Evolutionary conservation across 2,888 invertebrate genomes (phyloP).

Genomic region (Agrilus cyanescens): DNA sequence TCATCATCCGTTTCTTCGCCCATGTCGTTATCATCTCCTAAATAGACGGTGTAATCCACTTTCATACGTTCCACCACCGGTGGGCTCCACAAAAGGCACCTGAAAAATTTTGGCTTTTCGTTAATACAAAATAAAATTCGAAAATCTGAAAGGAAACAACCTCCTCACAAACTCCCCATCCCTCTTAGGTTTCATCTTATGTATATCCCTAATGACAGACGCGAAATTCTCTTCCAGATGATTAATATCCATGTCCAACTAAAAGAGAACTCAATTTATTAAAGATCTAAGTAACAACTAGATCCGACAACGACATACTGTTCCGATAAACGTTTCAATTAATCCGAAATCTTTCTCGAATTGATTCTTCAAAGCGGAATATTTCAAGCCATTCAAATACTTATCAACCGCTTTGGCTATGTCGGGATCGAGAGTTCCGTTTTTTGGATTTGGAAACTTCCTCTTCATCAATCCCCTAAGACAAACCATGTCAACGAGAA

Average conservation of each 20-base stretch:
- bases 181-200: slow-evolving; percentile 52
- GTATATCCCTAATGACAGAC: slow-evolving; percentile 52
- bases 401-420: slow-evolving; percentile 48
- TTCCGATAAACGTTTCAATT: slow-evolving; percentile 55
- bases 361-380: slow-evolving; percentile 53
- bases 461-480: slow-evolving; percentile 67
- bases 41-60: slow-evolving; percentile 41
- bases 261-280: slow-evolving; percentile 22
- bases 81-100: slow-evolving; percentile 50
- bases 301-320: slow-evolving; percentile 37
- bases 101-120: slow-evolving; percentile 25
- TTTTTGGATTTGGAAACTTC: slow-evolving; percentile 57
- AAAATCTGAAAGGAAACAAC: background rate
- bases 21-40: slow-evolving; percentile 16
- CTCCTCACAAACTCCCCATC: slow-evolving; percentile 44
- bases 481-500: slow-evolving; percentile 61
- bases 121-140: background rate
- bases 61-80: slow-evolving; percentile 57
- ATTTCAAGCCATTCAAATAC: slow-evolving; percentile 60
- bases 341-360: slow-evolving; percentile 59
- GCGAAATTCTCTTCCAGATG: slow-evolving; percentile 63
- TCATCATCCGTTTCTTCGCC: slow-evolving; percentile 26
- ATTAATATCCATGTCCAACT: slow-evolving; percentile 62
- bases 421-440: slow-evolving; percentile 57
- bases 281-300: background rate